Percentiles rank a stretch among this genome's conserved stretches.
Evolutionary conservation across 2,888 invertebrate genomes (phyloP).

Genomic region (Unio pictorum): DNA sequence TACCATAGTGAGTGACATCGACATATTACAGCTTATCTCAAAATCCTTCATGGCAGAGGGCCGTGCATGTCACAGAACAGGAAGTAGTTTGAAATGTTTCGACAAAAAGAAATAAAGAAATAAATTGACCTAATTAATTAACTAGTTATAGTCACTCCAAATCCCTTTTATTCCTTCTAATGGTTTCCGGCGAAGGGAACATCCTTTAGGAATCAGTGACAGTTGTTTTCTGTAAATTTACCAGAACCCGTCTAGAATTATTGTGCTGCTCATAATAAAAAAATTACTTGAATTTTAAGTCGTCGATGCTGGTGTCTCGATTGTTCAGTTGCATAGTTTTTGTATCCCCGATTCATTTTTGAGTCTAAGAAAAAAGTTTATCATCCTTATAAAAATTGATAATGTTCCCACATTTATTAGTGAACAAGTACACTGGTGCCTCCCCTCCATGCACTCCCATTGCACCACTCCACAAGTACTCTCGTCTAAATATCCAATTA

Average conservation of each 20-base stretch:
- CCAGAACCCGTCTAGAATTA: not conserved
- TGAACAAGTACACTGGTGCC: too few species aligned
- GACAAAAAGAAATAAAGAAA: not conserved
- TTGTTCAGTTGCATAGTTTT: constrained; percentile 2
- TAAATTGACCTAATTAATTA: not conserved
- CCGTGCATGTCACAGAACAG: constrained; percentile 1
- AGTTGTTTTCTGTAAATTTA: not conserved
- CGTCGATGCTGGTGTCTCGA: constrained; percentile 1
- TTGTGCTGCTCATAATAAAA: constrained; percentile 6
- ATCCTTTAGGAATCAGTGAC: not conserved
- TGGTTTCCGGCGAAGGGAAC: constrained; percentile 6
- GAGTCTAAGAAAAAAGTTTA: constrained; percentile 4
- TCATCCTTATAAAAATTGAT: not conserved
- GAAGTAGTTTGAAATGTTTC: constrained; percentile 9
- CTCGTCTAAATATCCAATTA: too few species aligned
- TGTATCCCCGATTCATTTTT: constrained; percentile 5
- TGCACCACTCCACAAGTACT: too few species aligned
- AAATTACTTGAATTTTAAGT: not conserved
- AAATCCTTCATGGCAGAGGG: constrained; percentile 5
- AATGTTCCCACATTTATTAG: too few species aligned
- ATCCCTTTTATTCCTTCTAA: not conserved
- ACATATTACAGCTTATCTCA: constrained; percentile 8
- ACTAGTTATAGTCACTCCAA: not conserved
- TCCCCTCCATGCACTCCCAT: too few species aligned
- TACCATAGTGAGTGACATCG: constrained; percentile 3